Percentiles rank a stretch among this genome's conserved stretches.
Conservation (phyloP, 2,888 invertebrate species). For the Dexiosoma caninum region DNA sequence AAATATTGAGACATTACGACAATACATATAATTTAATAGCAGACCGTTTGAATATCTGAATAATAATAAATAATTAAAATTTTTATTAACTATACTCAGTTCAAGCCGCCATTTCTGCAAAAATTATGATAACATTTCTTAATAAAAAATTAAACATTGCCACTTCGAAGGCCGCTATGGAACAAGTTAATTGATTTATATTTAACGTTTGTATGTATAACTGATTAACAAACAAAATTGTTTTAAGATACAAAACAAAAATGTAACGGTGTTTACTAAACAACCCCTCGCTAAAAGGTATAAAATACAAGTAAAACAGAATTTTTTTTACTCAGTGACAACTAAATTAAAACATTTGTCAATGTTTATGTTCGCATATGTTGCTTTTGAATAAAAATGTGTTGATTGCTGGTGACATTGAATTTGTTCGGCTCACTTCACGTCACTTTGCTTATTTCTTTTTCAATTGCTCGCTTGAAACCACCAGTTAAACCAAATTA, state of each 20-base stretch:
- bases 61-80: too few relatives aligned
- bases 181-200: constrained; percentile 50
- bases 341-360: constrained; percentile 78
- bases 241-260: background rate
- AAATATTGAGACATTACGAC: too few relatives aligned
- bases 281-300: constrained; percentile 17
- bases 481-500: constrained; percentile 59
- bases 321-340: constrained; percentile 66
- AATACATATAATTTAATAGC: too few relatives aligned
- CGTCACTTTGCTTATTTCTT: constrained; percentile 29
- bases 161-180: too few relatives aligned
- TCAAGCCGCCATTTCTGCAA: too few relatives aligned
- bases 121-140: too few relatives aligned
- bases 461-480: constrained; percentile 39
- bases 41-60: too few relatives aligned
- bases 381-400: constrained; percentile 72
- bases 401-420: constrained; percentile 60
- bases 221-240: constrained; percentile 16
- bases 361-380: constrained; percentile 78
- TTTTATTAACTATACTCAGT: too few relatives aligned
- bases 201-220: constrained; percentile 30
- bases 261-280: background rate
- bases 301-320: background rate
- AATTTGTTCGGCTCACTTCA: constrained; percentile 58
- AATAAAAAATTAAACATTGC: too few relatives aligned